Evolutionary conservation across 2,113 vertebrate species (phyloP).

Genomic region (Syngnathus typhle): DNA sequence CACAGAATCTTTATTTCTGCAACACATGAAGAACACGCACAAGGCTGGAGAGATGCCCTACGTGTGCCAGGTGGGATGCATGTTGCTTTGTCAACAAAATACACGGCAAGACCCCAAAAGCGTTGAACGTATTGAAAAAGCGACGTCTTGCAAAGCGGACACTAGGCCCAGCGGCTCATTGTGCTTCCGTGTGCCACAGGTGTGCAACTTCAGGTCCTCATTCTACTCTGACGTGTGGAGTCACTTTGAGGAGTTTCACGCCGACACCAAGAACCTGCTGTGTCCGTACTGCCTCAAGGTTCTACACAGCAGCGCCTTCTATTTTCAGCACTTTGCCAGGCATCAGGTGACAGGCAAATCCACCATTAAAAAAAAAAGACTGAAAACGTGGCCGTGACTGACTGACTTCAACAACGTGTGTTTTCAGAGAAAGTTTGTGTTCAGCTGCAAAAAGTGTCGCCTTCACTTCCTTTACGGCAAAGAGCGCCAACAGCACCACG

Average conservation of each 20-base stretch:
- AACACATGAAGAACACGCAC: conserved; percentile 88
- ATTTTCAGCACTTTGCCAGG: conserved; percentile 83
- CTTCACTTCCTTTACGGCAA: conserved; percentile 86
- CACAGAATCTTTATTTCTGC: conserved; percentile 76
- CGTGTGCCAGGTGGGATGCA: conserved; percentile 45
- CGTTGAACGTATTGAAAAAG: no score
- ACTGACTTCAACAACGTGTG: background rate
- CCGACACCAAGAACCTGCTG: conserved; percentile 77
- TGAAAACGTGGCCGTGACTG: background rate
- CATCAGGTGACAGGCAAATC: conserved; percentile 76
- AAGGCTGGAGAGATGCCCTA: conserved; percentile 93
- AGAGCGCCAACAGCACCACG: conserved; percentile 80
- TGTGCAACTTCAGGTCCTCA: conserved; percentile 87
- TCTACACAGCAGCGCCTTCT: conserved; percentile 76
- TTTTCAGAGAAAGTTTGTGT: conserved; percentile 78
- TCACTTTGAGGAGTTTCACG: conserved; percentile 81
- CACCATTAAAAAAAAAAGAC: no score
- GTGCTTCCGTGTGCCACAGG: conserved; percentile 58
- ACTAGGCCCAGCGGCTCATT: background rate
- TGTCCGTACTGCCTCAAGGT: conserved; percentile 90
- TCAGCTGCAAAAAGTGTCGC: conserved; percentile 84
- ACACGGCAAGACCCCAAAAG: no score
- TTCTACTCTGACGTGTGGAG: conserved; percentile 81
- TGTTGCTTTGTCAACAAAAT: no score
- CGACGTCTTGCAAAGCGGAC: no score